Base-by-base conservation (phyloP, 2,888 invertebrate species). In the Choristoneura rosaceana region DNA sequence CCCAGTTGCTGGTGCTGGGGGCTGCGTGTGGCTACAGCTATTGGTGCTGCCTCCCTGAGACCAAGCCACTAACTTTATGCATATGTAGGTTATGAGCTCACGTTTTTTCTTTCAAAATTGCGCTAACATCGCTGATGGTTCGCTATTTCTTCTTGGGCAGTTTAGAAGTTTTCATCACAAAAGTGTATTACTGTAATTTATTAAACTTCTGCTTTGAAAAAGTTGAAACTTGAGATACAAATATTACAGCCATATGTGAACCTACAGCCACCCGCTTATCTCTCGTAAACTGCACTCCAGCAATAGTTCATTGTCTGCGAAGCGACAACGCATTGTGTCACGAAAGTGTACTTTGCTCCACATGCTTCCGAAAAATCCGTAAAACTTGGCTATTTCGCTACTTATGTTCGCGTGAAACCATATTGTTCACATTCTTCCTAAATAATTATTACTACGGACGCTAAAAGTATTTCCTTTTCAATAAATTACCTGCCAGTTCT, bases 281-380 rank as follows among this genome's bases (percentile, higher is more conserved):
- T 60, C 43, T 69, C 43, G 2, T 68, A 0, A 69, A 17, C 52
- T 25, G 52, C 34, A 33, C 73, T 84, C 78, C 79, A 79, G 77
- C 75, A 47, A 38, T 67, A 61, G 71, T 66, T 76, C 76, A 79
- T 80, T 81, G 82, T 81, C 75, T 78, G 76, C 77, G 82, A 38
- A 70, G 69, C 60, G 86, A 82, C 85, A 84, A 84, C 79, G 84
- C 84, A 88, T 89, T 87, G 87, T 89, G 80, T 78, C 77, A 75
- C 77, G 74, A 79, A 80, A 84, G 82, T 77, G 75, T 75, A 60
- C 80, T 81, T 73, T 69, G 77, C 70, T 59, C 47, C 61, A 66
- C 67, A 64, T 60, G 25, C 63, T 73, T 68, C 64, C 68, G 64
- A 73, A 73, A 73, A 69, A 58, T 69, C 68, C 50, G 58, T 64